phyloP scores from a whole-genome alignment of 2,113 vertebrate genomes.

The Cervus canadensis region DNA sequence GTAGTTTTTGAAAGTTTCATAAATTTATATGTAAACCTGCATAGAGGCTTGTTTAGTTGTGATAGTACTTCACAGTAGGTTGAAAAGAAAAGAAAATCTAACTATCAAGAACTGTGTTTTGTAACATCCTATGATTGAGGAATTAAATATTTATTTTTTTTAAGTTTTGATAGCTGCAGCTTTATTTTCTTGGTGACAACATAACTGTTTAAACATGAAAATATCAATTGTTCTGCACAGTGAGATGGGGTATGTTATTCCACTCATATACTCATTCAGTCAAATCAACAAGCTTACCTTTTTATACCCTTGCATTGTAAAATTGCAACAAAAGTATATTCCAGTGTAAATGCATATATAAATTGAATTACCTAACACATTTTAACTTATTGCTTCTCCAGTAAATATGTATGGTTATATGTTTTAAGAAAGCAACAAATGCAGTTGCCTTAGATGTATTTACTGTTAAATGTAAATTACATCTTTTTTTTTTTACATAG shows the following conservation, averaged over 20 bases:
- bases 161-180: neutral
- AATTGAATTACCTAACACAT: neutral
- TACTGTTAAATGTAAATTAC: neutral
- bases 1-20: neutral
- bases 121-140: neutral
- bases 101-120: neutral
- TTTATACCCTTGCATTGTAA: neutral
- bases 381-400: neutral
- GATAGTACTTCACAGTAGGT: neutral
- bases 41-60: neutral
- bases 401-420: neutral
- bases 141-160: neutral
- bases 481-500: neutral
- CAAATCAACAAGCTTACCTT: neutral
- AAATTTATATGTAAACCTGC: neutral
- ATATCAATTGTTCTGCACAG: neutral
- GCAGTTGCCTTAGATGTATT: neutral
- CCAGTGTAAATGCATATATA: neutral
- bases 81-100: neutral
- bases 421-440: neutral
- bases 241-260: neutral
- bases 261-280: neutral
- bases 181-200: neutral
- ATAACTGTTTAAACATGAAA: neutral
- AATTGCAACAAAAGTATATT: neutral